Evolutionary conservation across 2,113 vertebrate genomes (phyloP).

Genomic region (Canis aureus): DNA sequence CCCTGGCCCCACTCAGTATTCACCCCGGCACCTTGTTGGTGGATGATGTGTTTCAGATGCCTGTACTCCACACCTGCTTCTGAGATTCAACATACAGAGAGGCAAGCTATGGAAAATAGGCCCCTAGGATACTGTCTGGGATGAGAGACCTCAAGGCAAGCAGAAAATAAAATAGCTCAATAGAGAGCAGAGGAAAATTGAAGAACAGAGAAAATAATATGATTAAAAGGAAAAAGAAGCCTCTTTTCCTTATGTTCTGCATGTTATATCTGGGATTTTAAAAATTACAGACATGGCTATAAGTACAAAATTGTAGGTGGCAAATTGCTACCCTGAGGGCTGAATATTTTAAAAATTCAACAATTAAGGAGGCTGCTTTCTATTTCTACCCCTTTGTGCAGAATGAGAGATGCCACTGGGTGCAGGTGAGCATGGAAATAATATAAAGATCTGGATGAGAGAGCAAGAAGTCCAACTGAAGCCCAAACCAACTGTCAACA

Average conservation of each 20-base stretch:
- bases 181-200: neutral
- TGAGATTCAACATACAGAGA: neutral
- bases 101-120: neutral
- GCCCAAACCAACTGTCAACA: neutral
- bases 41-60: neutral
- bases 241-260: neutral
- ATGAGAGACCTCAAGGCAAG: neutral
- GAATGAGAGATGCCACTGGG: neutral
- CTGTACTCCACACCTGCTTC: neutral
- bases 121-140: neutral
- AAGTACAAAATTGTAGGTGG: neutral
- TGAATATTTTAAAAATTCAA: conserved; percentile 18
- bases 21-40: neutral
- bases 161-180: neutral
- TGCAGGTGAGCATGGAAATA: neutral
- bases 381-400: neutral
- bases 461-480: neutral
- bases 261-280: neutral
- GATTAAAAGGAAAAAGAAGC: neutral
- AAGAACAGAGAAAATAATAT: conserved; percentile 24
- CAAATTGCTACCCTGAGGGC: neutral
- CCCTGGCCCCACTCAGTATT: neutral
- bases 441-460: neutral
- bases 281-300: neutral
- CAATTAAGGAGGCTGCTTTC: neutral